These are phyloP conservation scores for Drosophila mojavensis DNA, from an alignment of 1,140 invertebrate genomes.

Conservation along the genomic window DNA sequence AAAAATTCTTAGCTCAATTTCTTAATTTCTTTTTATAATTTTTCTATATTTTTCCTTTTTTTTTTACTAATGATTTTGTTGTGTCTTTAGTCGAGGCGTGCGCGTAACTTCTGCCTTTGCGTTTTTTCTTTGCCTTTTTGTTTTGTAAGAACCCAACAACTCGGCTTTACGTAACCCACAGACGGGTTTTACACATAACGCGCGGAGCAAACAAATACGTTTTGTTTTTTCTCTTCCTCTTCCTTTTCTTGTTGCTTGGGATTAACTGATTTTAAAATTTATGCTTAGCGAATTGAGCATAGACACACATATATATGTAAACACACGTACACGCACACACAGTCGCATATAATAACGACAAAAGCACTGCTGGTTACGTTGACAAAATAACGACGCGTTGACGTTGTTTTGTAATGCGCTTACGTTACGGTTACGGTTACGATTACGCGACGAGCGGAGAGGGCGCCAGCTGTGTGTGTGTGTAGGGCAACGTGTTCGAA, in stretches of 20 bases:
- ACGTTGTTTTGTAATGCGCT: conserved; percentile 73
- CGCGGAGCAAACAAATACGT: conserved; percentile 20
- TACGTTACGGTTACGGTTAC: conserved; percentile 54
- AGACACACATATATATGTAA: neutral
- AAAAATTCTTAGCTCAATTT: conserved; percentile 55
- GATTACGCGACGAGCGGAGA: conserved; percentile 54
- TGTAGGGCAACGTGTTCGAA: conserved; percentile 59
- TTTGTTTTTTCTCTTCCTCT: conserved; percentile 3
- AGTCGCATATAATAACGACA: neutral
- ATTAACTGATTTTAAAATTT: conserved; percentile 16
- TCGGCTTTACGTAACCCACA: conserved; percentile 77
- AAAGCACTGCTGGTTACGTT: conserved; percentile 38
- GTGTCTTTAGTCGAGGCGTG: conserved; percentile 43
- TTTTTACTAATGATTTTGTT: conserved; percentile 41
- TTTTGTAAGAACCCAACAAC: conserved; percentile 77
- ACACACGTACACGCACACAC: conserved; percentile 19
- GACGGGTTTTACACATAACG: conserved; percentile 50
- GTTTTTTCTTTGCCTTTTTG: conserved; percentile 48
- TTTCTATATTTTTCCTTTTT: conserved; percentile 36
- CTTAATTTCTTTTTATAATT: conserved; percentile 44
- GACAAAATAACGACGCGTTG: conserved; percentile 33
- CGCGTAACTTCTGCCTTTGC: conserved; percentile 64
- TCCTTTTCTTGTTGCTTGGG: neutral
- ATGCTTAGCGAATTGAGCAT: conserved; percentile 19
- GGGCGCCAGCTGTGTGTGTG: conserved; percentile 1